A percentile compares a stretch with the other conserved stretches of the same genome.
Conservation (phyloP, 2,113 vertebrate genomes). For the Gnathochromis pfefferi region DNA sequence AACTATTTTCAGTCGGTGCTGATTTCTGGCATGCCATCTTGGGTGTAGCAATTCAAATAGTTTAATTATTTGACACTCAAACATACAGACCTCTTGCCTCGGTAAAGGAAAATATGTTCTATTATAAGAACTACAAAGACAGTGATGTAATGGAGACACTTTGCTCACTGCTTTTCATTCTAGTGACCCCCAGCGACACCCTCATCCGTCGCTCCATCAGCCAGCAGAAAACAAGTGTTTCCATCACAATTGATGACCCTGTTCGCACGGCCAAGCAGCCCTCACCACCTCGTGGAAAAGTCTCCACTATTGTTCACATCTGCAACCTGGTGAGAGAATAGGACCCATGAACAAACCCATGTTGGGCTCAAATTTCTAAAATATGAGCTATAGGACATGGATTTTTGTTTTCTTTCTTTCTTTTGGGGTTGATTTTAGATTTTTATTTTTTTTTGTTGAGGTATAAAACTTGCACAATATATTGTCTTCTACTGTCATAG, state of each 20-base stretch:
- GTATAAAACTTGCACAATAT: not conserved
- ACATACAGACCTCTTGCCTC: not conserved
- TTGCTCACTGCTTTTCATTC: not conserved
- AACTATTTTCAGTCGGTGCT: not conserved
- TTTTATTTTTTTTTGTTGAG: not conserved
- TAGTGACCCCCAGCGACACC: slow-evolving; percentile 78
- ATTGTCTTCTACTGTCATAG: not conserved
- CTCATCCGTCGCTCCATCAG: slow-evolving; percentile 85
- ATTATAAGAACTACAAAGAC: not conserved
- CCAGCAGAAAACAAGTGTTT: slow-evolving; percentile 84
- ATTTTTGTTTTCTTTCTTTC: not conserved
- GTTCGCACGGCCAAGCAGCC: slow-evolving; percentile 79
- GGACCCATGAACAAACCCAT: not conserved
- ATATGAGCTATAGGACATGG: not conserved
- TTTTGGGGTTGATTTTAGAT: not conserved
- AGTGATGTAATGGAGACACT: not conserved
- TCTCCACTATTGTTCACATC: slow-evolving; percentile 83
- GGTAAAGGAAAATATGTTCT: not conserved
- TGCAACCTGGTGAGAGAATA: slow-evolving; percentile 82
- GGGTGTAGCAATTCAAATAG: not conserved
- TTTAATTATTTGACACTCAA: not conserved
- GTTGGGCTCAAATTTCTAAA: not conserved
- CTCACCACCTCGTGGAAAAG: slow-evolving; percentile 82
- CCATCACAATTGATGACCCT: slow-evolving; percentile 87
- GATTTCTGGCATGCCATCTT: not conserved